Evolutionary conservation across 2,113 vertebrate species (phyloP), one percentile per base, ranked within the genome.

Genomic region (Brachyistius frenatus): DNA sequence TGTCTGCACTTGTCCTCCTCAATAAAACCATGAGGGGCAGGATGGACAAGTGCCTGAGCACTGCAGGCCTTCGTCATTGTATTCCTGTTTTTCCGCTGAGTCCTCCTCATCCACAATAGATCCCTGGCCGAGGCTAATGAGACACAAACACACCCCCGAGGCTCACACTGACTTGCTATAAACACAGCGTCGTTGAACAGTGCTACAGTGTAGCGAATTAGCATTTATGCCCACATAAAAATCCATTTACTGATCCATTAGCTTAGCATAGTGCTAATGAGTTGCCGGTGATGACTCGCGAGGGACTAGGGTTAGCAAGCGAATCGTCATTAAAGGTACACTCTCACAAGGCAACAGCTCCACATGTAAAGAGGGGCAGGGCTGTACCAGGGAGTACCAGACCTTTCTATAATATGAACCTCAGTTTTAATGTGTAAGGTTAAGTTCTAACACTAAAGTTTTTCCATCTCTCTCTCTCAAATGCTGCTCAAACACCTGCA

Each of bases 191-290:
- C 47, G 57, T 72, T 77, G 69, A 86, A 82, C 65, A 64, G 70
- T 60, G 36, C 72, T 2, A 39, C 74, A 47, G 87, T 87, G 65
- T 73, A 78, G 79, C 54, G 1, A 88, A 91, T 92, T 89, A 89
- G 86, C 83, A 90, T 90, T 91, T 84, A 92, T 88, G 82, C 70
- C 68, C 86, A 86, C 87, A 86, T 93, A 85, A 94, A 94, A 92
- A 84, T 91, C 89, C 64, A 92, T 93, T 93, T 90, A 90, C 86
- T 92, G 82, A 93, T 80, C 88, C 88, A 93, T 93, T 93, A 92
- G 86, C 85, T 90, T 92, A 93, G 90, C 86, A 87, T 89, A 70
- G 80, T 62, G 75, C 90, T 92, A 90, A 93, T 91, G 88, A 92
- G 80, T 77, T 82, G 80, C 73, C n/a, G 32, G 67, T 76, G 83